A percentile compares a stretch with the other conserved stretches of the same genome.
phyloP scores from a whole-genome alignment of 2,113 vertebrate species.

The Irena cyanogastra region DNA sequence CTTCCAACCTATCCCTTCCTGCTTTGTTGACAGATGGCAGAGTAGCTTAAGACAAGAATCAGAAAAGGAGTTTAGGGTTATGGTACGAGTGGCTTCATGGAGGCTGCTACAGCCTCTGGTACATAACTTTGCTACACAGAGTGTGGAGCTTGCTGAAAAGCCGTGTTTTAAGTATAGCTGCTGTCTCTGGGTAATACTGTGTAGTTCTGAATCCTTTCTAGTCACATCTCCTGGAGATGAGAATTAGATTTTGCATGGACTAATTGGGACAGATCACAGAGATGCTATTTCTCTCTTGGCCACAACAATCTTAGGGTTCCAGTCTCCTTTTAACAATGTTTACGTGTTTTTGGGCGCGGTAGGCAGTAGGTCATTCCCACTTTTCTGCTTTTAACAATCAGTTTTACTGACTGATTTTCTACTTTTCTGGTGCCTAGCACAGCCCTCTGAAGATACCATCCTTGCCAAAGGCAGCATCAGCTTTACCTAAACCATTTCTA shows the following conservation, averaged over 20 bases:
- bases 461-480: constrained; percentile 67
- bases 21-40: neutral
- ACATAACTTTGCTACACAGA: neutral
- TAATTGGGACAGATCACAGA: neutral
- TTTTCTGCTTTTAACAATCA: neutral
- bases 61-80: neutral
- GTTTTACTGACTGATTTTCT: constrained; percentile 40
- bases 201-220: neutral
- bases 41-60: neutral
- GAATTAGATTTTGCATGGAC: neutral
- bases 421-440: constrained; percentile 36
- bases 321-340: neutral
- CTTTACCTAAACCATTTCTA: constrained; percentile 65
- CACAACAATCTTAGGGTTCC: neutral
- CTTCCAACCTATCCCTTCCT: neutral
- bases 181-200: neutral
- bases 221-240: neutral
- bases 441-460: constrained; percentile 50
- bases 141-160: neutral
- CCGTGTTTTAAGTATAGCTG: neutral
- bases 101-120: neutral
- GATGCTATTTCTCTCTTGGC: neutral
- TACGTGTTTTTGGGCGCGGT: neutral
- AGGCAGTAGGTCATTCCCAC: neutral
- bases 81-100: neutral